Percentiles rank a stretch among this genome's conserved stretches.
These are phyloP conservation scores for Erinaceus europaeus DNA, from an alignment of 2,113 vertebrate species.

Conservation along the genomic window DNA sequence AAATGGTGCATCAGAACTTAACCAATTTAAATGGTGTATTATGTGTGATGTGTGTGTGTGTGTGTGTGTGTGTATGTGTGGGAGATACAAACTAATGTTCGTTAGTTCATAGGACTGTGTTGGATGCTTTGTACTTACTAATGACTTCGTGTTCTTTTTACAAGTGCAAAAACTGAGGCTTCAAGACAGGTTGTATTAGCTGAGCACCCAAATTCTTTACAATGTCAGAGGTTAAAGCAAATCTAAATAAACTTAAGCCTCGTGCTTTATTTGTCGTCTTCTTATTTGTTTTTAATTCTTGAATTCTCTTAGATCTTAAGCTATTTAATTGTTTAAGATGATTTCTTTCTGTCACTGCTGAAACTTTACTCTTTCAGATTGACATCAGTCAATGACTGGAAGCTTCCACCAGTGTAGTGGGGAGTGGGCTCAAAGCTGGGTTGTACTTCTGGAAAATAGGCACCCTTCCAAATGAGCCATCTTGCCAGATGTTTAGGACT, in stretches of 20 bases:
- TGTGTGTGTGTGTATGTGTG: neutral
- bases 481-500: neutral
- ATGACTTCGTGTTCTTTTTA: neutral
- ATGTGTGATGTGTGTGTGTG: neutral
- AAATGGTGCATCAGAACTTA: neutral
- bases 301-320: too few species aligned
- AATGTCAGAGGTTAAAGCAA: neutral
- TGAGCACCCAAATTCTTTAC: neutral
- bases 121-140: too few species aligned
- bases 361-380: too few species aligned
- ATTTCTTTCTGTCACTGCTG: too few species aligned
- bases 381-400: too few species aligned
- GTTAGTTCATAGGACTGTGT: too few species aligned
- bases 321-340: neutral
- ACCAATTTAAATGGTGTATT: neutral
- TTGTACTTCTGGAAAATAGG: too few species aligned
- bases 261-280: neutral
- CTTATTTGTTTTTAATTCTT: neutral
- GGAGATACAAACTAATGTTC: neutral
- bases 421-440: too few species aligned
- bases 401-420: too few species aligned
- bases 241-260: neutral
- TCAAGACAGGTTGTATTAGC: neutral
- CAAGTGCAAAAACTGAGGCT: neutral
- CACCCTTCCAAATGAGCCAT: too few species aligned